Evolutionary conservation across 2,888 invertebrate species (phyloP).

Genomic region (Agrotis puta): DNA sequence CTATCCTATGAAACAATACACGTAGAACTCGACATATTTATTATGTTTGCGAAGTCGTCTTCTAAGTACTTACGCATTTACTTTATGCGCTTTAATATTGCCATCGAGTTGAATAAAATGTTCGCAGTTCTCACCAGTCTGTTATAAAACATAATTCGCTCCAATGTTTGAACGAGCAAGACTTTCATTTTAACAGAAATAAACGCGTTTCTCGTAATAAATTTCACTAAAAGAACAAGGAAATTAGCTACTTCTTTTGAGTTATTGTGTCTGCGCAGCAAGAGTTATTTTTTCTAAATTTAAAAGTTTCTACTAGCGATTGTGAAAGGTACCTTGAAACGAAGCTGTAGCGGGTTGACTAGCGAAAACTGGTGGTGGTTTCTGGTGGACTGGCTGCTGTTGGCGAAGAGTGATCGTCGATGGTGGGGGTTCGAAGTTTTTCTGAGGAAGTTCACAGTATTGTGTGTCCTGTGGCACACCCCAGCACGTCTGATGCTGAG

Average conservation of each 20-base stretch:
- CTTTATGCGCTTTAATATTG: conserved; percentile 77
- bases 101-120: conserved; percentile 60
- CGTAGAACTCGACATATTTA: conserved; percentile 60
- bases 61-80: conserved; percentile 66
- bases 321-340: conserved; percentile 89
- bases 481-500: conserved; percentile 68
- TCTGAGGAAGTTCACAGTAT: conserved; percentile 91
- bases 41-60: conserved; percentile 68
- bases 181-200: conserved; percentile 42
- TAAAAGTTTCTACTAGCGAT: conserved; percentile 9
- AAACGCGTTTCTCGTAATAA: conserved; percentile 46
- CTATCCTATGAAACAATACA: conserved; percentile 79
- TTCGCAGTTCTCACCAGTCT: conserved; percentile 42
- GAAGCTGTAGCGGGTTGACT: conserved; percentile 95
- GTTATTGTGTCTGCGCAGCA: conserved; percentile 26
- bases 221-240: conserved; percentile 49
- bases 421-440: conserved; percentile 92
- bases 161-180: conserved; percentile 37
- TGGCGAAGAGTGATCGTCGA: conserved; percentile 93
- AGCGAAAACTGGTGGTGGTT: conserved; percentile 93
- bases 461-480: conserved; percentile 79
- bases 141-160: conserved; percentile 38
- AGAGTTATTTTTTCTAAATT: conserved; percentile 17
- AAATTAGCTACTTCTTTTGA: conserved; percentile 52
- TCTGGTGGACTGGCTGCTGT: conserved; percentile 94